Evolutionary conservation across 2,113 vertebrate species (phyloP), one percentile per base, ranked within the genome.

Genomic region (Diphyllodes magnificus): DNA sequence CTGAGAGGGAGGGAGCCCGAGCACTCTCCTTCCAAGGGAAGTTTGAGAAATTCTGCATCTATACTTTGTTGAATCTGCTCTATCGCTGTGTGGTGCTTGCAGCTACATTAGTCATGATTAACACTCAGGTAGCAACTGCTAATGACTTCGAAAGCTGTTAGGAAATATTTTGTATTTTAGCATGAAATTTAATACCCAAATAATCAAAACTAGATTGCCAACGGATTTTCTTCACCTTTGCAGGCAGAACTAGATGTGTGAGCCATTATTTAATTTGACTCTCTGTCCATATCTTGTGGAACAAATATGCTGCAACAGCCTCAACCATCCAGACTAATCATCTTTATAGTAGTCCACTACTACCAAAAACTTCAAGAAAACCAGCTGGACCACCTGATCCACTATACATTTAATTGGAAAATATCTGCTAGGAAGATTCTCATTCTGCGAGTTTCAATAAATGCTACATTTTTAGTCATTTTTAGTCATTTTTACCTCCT

Each of bases 11-110:
- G 61, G 42, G 33, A 87, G 20, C 39, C 65, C 2, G 2, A 30
- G 19, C 18, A 33, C 44, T 39, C 16, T 59, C 23, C 50, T 89
- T 60, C 39, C 0, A 0, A 28, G 18, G n/a, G 49, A 53, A 84
- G 60, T 33, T 19, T 44, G 65, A 85, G 81, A 87, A 89, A 73
- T 33, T 78, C 89, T 72, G 37, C 65, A 60, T 51, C 65, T 78
- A 56, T 5, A 51, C 14, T 44, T 75, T 47, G 56, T 4, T 66
- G 51, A 68, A 54, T 79, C 51, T 83, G 68, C 49, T 68, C 21
- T 68, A 15, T 60, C 53, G 76, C 53, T 27, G 25, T 25, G 50
- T 53, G 19, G 27, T 57, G 59, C 40, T 83, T 61, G 68, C 54
- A 71, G 60, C 45, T 27, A 47, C 19, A 23, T 57, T 35, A 73